phyloP scores from a whole-genome alignment of 2,113 vertebrate species.

The Hippocampus mohnikei region DNA sequence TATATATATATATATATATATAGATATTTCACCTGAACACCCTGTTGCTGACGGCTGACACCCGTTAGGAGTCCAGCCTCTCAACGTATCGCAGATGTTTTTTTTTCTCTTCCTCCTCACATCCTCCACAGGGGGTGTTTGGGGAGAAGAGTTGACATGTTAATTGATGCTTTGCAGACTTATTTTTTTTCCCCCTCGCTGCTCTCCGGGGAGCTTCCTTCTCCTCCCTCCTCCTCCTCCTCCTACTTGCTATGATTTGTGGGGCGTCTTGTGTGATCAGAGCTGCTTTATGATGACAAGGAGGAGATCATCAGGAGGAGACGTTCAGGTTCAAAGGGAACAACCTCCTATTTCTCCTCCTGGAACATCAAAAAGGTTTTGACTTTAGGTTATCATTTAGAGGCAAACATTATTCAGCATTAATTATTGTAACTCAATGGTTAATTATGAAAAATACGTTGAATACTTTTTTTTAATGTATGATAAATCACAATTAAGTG shows the following conservation, averaged over 20 bases:
- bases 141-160: constrained; percentile 37
- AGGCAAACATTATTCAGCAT: neutral
- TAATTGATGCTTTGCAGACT: constrained; percentile 45
- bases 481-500: too few species aligned
- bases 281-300: constrained; percentile 21
- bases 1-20: neutral
- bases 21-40: neutral
- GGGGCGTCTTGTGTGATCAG: constrained; percentile 56
- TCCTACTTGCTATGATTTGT: constrained; percentile 38
- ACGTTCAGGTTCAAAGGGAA: neutral
- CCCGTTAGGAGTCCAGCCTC: constrained; percentile 5
- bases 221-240: constrained; percentile 1
- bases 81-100: neutral
- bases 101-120: neutral
- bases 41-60: neutral
- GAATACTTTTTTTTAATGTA: neutral
- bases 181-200: constrained; percentile 15
- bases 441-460: neutral
- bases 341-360: neutral
- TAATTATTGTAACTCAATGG: neutral
- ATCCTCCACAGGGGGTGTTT: constrained; percentile 22
- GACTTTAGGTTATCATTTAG: too few species aligned
- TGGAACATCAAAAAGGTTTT: neutral
- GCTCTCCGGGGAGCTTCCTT: constrained; percentile 21
- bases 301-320: neutral